Evolutionary conservation across 2,113 vertebrate genomes (phyloP), one percentile per base, ranked within the genome.

Genomic region (Gasterosteus nipponicus): DNA sequence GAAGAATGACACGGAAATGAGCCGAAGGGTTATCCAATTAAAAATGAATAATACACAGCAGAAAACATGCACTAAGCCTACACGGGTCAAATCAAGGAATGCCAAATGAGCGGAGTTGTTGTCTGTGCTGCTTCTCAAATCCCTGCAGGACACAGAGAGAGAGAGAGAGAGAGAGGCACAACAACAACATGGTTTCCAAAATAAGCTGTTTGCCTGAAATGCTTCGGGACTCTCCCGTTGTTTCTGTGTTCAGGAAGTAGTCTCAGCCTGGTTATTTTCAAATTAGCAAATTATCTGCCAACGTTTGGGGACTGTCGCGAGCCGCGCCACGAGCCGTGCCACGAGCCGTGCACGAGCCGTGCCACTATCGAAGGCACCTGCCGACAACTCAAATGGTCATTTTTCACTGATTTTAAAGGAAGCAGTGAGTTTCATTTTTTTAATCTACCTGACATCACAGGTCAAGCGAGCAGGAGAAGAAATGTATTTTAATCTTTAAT

Each of bases 191-290:
- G 58, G 60, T 87, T 80, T 11, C 83, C 80, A 77, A 85, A 86
- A 89, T 74, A 80, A 89, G 87, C 75, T 41, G 75, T 85, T 82
- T 82, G 65, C 75, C 85, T 78, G 75, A 61, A 69, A 84, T n/a
- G 81, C 86, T 87, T 5, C 18, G 9, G 77, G 75, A 65, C 81
- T 81, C 84, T 72, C 75, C 81, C 67, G 61, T 76, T 39, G 73
- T 64, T 66, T 53, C 72, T 54, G 73, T 67, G 70, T 82, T 82
- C 78, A 66, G 80, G 82, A 85, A 54, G 79, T 64, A 68, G 57
- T 84, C 83, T 74, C n/a, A 12, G 39, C 60, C 26, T 11, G 74
- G 69, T 65, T 74, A 65, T 78, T 83, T 29, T 66, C 69, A 80
- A 82, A 85, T 86, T n/a, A 7, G 82, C 67, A 80, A 80, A 85